Conservation (phyloP, 1,140 invertebrate species). For the Drosophila littoralis region DNA sequence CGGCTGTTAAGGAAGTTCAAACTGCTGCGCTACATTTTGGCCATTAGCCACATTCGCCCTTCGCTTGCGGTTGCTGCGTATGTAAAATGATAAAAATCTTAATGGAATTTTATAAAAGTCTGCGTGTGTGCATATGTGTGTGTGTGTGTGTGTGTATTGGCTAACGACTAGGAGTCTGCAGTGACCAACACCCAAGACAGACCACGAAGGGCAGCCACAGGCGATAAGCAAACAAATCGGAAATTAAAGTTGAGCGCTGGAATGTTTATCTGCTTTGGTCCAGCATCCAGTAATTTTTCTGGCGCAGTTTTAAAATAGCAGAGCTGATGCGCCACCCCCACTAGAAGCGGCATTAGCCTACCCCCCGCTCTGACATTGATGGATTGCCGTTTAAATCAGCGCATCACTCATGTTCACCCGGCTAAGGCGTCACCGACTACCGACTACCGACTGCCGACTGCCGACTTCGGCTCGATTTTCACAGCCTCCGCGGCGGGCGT, state of each 20-base stretch:
- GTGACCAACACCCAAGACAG: conserved; percentile 50
- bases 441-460: conserved; percentile 14
- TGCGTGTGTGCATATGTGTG: conserved; percentile 14
- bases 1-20: conserved; percentile 65
- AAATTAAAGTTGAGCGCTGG: conserved; percentile 74
- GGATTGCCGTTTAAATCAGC: conserved; percentile 84
- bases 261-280: conserved; percentile 41
- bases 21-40: conserved; percentile 53
- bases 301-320: conserved; percentile 66
- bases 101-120: conserved; percentile 70
- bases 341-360: conserved; percentile 44
- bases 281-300: conserved; percentile 14
- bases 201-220: conserved; percentile 2
- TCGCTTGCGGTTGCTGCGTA: conserved; percentile 47
- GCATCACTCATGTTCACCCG: conserved; percentile 81
- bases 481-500: conserved; percentile 22
- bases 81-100: conserved; percentile 79
- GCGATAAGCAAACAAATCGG: conserved; percentile 79
- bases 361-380: conserved; percentile 70
- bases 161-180: conserved; percentile 44
- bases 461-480: conserved; percentile 59
- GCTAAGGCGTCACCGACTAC: conserved; percentile 26
- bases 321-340: conserved; percentile 11
- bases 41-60: conserved; percentile 60
- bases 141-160: conserved; percentile 31